Base-by-base conservation (phyloP, 2,888 invertebrate genomes). In the Neocrepidodera transversa region DNA sequence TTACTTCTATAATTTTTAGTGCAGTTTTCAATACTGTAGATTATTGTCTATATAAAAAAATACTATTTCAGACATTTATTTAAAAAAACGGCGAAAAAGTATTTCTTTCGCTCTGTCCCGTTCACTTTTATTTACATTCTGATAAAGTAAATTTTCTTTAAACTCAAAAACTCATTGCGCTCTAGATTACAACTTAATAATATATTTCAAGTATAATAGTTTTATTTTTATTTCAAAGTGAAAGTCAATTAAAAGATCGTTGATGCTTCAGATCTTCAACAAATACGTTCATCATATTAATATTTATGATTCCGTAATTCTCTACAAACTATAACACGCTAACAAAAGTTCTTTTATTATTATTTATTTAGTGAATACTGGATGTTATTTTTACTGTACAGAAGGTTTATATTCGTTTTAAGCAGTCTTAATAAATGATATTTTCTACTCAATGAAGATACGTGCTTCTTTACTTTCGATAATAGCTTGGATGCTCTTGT, bases 401-500 rank as follows among this genome's bases (percentile, higher is more conserved):
- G 2, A 8, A 28, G 28, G 2, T 10, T 28, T 10, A 4, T 10
- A 28, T 28, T 28, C 10, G 28, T 10, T 28, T 28, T 2, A 7
- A 10, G 3, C 8, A 2, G 8, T 7, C 2, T 28, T 28, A 10
- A 28, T 28, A 28, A 8, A 4, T 7, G 28, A 28, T 28, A 8
- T 28, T 7, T 23, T 23, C 23, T 23, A 23, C 23, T 23, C n/a
- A n/a, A n/a, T n/a, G n/a, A n/a, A 28, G 2, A 23, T 28, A 8
- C 8, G 10, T 28, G 7, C 10, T 40, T 40, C 16, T 52, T 42
- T 52, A 17, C 52, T 52, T 52, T 30, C 18, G 10, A 23, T 52
- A 32, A 42, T 51, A 11, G 16, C 42, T 35, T 51, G 23, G 23
- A 6, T 38, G 18, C 28, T 51, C 51, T 51, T 28, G 32, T 43